Evolutionary conservation across 2,797 vertebrate genomes (phyloP).

Genomic region (Brachymystax lenok): DNA sequence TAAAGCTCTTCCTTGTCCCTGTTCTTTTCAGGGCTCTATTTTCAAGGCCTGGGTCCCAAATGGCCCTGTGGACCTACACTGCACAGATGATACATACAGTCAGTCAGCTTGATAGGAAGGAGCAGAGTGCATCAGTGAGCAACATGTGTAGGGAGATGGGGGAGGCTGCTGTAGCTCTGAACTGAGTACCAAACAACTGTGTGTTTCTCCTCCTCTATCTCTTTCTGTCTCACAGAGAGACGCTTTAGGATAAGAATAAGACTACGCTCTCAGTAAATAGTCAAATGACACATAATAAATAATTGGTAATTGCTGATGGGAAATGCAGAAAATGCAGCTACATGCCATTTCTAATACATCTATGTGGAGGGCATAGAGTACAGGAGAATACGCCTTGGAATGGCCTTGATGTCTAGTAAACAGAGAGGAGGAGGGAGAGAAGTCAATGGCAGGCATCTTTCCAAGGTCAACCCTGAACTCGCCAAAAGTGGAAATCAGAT

Average conservation of each 20-base stretch:
- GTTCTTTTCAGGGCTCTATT: neutral
- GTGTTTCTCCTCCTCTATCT: neutral
- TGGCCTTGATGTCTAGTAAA: neutral
- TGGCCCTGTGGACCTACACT: neutral
- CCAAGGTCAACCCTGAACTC: slow-evolving; percentile 41
- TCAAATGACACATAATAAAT: neutral
- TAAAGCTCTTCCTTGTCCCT: neutral
- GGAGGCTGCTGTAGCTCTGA: too few relatives aligned
- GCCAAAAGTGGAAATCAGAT: too few relatives aligned
- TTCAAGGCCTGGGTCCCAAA: neutral
- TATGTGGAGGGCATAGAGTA: neutral
- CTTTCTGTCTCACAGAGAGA: neutral
- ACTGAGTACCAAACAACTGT: too few relatives aligned
- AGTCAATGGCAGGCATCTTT: slow-evolving; percentile 27
- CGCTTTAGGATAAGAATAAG: neutral
- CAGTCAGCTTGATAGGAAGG: too few relatives aligned
- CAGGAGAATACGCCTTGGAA: neutral
- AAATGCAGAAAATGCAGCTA: neutral
- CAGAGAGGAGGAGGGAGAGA: slow-evolving; percentile 21
- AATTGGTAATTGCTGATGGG: neutral
- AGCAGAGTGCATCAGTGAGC: too few relatives aligned
- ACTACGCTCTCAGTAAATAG: neutral
- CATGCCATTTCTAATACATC: neutral
- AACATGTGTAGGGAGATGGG: too few relatives aligned
- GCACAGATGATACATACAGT: too few relatives aligned